phyloP scores from a whole-genome alignment of 2,797 vertebrate species.

The Nyctibius grandis region DNA sequence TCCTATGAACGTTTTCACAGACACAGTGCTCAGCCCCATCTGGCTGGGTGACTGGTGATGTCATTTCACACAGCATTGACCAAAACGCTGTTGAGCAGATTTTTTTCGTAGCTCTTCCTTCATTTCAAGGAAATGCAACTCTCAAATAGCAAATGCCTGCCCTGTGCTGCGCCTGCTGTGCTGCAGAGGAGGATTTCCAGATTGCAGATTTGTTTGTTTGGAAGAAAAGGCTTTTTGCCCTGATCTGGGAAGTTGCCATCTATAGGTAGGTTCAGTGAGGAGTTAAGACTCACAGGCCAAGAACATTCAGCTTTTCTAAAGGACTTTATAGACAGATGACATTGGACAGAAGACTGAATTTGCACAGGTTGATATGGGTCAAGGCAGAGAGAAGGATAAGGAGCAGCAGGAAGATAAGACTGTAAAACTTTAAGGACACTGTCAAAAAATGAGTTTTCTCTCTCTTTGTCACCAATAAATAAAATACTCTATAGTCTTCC shows the following conservation, averaged over 20 bases:
- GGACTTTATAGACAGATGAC: neutral
- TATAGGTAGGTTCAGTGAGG: neutral
- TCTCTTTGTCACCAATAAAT: neutral
- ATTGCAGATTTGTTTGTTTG: neutral
- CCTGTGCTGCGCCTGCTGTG: neutral
- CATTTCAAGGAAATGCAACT: neutral
- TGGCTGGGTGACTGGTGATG: neutral
- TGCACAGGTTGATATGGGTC: neutral
- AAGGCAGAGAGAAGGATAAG: neutral
- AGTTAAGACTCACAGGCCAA: neutral
- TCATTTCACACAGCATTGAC: neutral
- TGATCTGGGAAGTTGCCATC: neutral
- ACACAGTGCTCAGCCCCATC: neutral
- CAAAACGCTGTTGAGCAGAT: neutral
- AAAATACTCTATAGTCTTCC: neutral
- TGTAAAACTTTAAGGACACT: neutral
- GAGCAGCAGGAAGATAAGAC: neutral
- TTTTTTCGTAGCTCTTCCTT: neutral
- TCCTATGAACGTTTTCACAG: slow-evolving; percentile 17
- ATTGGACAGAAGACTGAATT: neutral
- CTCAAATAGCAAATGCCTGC: neutral
- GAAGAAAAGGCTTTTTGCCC: neutral
- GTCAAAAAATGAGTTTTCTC: neutral
- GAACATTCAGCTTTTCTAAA: neutral
- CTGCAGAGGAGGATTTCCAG: neutral